Evolutionary conservation across 1,140 invertebrate genomes (phyloP).

Genomic region (Holcopasites calliopsidis): DNA sequence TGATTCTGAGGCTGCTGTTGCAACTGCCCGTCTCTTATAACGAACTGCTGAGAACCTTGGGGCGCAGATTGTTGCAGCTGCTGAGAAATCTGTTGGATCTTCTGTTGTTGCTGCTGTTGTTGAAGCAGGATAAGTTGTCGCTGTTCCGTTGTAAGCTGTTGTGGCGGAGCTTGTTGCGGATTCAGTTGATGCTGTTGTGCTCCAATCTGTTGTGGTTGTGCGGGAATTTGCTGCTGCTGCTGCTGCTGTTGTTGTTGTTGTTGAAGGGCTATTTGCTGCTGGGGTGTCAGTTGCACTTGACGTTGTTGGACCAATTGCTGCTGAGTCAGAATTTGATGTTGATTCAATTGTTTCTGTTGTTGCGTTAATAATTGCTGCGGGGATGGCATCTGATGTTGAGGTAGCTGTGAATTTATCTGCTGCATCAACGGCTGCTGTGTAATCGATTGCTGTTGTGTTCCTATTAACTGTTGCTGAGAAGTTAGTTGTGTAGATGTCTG

Average conservation of each 20-base stretch:
- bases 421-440: constrained; percentile 58
- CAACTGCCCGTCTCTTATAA: constrained; percentile 80
- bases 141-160: constrained; percentile 72
- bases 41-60: constrained; percentile 81
- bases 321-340: constrained; percentile 56
- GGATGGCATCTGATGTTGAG: neutral
- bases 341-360: constrained; percentile 67
- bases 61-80: constrained; percentile 78
- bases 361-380: neutral
- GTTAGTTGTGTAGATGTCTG: constrained; percentile 63
- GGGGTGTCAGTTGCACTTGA: constrained; percentile 58
- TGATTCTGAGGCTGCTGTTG: constrained; percentile 80
- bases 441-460: constrained; percentile 47
- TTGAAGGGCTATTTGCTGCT: constrained; percentile 62
- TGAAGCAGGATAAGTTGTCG: constrained; percentile 74
- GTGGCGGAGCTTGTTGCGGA: constrained; percentile 71
- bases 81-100: constrained; percentile 78
- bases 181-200: constrained; percentile 67
- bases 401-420: constrained; percentile 59
- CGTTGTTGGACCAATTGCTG: constrained; percentile 63
- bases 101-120: constrained; percentile 74
- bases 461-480: constrained; percentile 64
- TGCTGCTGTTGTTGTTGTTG: constrained; percentile 61
- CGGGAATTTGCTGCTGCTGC: constrained; percentile 51
- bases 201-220: constrained; percentile 63